phyloP scores from a whole-genome alignment of 2,113 vertebrate species.

The Rhineura floridana region DNA sequence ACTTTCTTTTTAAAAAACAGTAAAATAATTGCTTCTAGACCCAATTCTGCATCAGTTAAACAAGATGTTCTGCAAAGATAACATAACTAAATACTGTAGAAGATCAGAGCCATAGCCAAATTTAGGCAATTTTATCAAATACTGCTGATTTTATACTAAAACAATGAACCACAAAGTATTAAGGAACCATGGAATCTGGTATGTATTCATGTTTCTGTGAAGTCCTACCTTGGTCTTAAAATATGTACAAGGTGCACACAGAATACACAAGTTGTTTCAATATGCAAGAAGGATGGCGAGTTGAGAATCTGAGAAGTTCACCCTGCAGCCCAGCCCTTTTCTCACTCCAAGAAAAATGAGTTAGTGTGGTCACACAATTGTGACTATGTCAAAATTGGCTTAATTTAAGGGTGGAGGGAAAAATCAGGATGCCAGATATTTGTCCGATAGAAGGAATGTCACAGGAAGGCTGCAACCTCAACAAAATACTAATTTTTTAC shows the following conservation, averaged over 20 bases:
- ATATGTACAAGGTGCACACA: not conserved
- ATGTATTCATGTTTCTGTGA: not conserved
- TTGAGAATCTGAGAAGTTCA: not conserved
- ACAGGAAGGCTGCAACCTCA: not conserved
- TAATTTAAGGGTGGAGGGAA: not conserved
- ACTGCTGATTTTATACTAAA: not conserved
- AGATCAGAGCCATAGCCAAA: not conserved
- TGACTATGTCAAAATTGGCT: not conserved
- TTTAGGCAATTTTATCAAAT: not conserved
- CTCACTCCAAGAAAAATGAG: not conserved
- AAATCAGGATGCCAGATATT: not conserved
- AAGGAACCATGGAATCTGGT: not conserved
- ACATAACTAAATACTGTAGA: not conserved
- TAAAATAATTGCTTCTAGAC: not conserved
- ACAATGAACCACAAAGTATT: not conserved
- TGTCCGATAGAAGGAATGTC: not conserved
- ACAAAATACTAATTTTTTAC: not conserved
- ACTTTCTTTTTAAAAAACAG: not conserved
- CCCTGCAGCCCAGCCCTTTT: no score
- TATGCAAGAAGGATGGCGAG: not conserved
- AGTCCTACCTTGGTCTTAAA: not conserved
- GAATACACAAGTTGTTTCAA: not conserved
- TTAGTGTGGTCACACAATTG: not conserved
- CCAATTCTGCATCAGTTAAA: not conserved
- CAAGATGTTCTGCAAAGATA: not conserved